Conservation (phyloP, 2,888 invertebrate genomes). For the Caenorhabditis sulstoni region DNA sequence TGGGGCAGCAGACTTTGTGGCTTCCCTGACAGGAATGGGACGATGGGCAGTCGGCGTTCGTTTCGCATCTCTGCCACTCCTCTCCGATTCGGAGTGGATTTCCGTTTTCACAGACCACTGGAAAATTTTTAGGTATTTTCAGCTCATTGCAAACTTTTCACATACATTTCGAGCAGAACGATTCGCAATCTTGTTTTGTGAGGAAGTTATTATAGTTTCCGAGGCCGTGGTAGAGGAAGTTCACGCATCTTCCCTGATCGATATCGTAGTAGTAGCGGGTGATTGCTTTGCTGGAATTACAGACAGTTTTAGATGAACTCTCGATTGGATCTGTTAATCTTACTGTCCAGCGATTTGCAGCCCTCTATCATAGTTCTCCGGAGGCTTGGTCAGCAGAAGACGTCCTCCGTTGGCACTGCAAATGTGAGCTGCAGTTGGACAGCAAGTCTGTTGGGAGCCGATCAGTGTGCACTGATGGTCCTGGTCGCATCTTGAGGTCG, state of each 20-base stretch:
- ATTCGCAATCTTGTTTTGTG: slow-evolving; percentile 77
- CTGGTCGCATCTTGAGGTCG: slow-evolving; percentile 68
- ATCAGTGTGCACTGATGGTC: slow-evolving; percentile 75
- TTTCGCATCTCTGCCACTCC: slow-evolving; percentile 77
- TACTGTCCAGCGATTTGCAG: slow-evolving; percentile 66
- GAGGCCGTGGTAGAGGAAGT: slow-evolving; percentile 76
- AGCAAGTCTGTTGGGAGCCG: slow-evolving; percentile 75
- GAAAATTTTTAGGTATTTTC: slow-evolving; percentile 19
- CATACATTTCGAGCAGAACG: slow-evolving; percentile 77
- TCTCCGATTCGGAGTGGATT: slow-evolving; percentile 77
- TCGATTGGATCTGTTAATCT: slow-evolving; percentile 6
- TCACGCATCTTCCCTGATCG: slow-evolving; percentile 76
- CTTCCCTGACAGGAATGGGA: slow-evolving; percentile 73
- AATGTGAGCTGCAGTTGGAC: slow-evolving; percentile 75
- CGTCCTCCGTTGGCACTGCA: slow-evolving; percentile 75
- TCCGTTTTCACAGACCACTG: slow-evolving; percentile 78
- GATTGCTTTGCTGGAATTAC: slow-evolving; percentile 64
- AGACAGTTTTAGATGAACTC: neutral
- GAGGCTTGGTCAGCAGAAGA: slow-evolving; percentile 64
- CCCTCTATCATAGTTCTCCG: slow-evolving; percentile 73
- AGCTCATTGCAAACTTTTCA: neutral
- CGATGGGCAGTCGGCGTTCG: slow-evolving; percentile 73
- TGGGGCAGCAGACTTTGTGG: slow-evolving; percentile 79
- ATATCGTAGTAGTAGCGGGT: slow-evolving; percentile 77
- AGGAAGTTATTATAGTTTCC: slow-evolving; percentile 79